Evolutionary conservation across 2,888 invertebrate genomes (phyloP), one percentile per base, ranked within the genome.

Genomic region (Ptilodon capucinus): DNA sequence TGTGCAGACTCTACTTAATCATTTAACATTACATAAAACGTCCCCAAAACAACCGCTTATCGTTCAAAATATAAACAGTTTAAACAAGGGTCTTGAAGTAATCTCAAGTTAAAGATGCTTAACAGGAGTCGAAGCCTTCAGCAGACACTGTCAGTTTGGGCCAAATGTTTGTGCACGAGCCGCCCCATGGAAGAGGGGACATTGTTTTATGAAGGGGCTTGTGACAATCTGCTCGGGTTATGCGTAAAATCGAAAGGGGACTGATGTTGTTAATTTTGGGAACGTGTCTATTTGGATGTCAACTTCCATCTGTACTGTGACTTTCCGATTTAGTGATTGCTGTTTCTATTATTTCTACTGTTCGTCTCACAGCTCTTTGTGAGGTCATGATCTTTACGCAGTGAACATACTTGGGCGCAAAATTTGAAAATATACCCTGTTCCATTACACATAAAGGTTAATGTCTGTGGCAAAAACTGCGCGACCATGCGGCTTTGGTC

Each of bases 81-180:
- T 57, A 45, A 65, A 48, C 52, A 28, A 42, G 41, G 40, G 53
- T 35, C 51, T 58, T 56, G 51, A 57, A 61, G 63, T 61, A 60
- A 65, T 61, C 66, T 59, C 34, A 50, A 60, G 53, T 66, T 64
- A 62, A 62, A 64, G 62, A 62, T 57, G 46, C 54, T 54, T 44
- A 34, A 44, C 44, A 25, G 42, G 45, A 25, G 18, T 40, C 23
- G 34, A 46, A 40, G 18, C 19, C 28, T 40, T 14, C 18, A 18
- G 45, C 23, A 23, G 40, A 25, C 21, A 40, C 34, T 34, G 40
- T 40, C 40, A 19, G 40, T 40, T 25, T 14, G 51, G 44, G 30
- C 49, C 51, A 40, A 49, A 57, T 57, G 55, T 60, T 64, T 39
- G 54, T 40, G 54, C 42, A 36, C 51, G 34, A 14, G 25, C 4